Conservation (phyloP, 1,140 invertebrate species). For the Aphidius gifuensis region DNA sequence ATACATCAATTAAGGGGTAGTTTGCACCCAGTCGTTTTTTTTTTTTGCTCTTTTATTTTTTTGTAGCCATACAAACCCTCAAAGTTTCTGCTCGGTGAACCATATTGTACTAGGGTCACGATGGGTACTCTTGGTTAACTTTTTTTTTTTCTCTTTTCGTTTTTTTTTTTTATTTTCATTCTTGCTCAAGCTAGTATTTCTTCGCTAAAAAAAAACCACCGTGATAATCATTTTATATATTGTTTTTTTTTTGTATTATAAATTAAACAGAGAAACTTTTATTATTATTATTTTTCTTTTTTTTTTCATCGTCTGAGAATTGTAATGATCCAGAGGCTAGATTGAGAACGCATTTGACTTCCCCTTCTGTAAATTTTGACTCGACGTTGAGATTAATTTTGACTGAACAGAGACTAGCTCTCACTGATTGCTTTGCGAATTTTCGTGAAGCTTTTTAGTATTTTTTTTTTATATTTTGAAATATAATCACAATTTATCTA, state of each 20-base stretch:
- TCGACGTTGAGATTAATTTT: conserved; percentile 31
- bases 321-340: neutral
- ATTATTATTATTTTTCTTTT: conserved; percentile 5
- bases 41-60: conserved; percentile 6
- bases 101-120: neutral
- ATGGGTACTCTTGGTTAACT: neutral
- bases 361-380: conserved; percentile 20
- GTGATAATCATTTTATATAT: no score
- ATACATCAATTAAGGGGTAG: conserved; percentile 19
- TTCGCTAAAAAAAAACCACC: no score
- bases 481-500: no score
- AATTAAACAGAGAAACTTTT: neutral
- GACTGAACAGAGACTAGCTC: conserved; percentile 30
- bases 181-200: conserved; percentile 20
- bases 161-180: conserved; percentile 16
- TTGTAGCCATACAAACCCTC: conserved; percentile 19
- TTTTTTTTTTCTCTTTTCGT: no score
- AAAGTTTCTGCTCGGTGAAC: conserved; percentile 9
- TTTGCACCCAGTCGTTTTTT: neutral
- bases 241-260: neutral
- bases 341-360: conserved; percentile 24
- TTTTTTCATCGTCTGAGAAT: neutral
- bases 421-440: conserved; percentile 34
- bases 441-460: conserved; percentile 21
- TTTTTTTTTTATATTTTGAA: no score